Conservation (phyloP, 2,797 vertebrate species). For the Etheostoma nigrum region DNA sequence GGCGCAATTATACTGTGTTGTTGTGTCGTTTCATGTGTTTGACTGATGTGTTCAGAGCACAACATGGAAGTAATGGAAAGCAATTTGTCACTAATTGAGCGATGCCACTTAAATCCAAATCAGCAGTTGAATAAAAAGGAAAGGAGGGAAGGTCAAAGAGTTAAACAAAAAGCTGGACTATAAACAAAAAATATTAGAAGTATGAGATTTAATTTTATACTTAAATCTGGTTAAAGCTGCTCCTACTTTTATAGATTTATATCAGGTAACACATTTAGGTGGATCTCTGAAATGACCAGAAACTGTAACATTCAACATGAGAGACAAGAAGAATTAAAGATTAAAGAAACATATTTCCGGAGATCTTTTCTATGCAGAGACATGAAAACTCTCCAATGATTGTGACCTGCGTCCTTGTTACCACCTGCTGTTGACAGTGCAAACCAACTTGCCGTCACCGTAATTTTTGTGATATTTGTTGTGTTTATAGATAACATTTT, state of each 20-base stretch:
- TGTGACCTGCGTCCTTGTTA: neutral
- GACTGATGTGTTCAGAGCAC: neutral
- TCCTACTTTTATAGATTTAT: neutral
- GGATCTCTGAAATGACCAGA: neutral
- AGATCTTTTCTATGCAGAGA: neutral
- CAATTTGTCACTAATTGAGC: conserved; percentile 25
- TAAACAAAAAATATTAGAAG: neutral
- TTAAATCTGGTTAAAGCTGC: neutral
- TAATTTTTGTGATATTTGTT: conserved; percentile 38
- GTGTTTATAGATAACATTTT: conserved; percentile 65
- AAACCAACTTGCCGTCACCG: conserved; percentile 1
- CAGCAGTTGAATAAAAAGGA: neutral
- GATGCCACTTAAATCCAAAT: conserved; percentile 14
- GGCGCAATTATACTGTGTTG: conserved; percentile 2
- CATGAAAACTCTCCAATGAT: neutral
- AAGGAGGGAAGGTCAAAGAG: neutral
- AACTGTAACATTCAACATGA: neutral
- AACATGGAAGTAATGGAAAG: conserved; percentile 4
- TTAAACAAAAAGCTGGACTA: neutral
- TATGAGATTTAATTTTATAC: rapidly evolving
- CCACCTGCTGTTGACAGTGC: conserved; percentile 52
- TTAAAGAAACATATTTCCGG: neutral
- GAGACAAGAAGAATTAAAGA: neutral
- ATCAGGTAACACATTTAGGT: neutral
- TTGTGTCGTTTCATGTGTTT: conserved; percentile 18